These are phyloP conservation scores for Punctoribates punctum DNA, from an alignment of 2,888 invertebrate genomes.

Conservation along the genomic window DNA sequence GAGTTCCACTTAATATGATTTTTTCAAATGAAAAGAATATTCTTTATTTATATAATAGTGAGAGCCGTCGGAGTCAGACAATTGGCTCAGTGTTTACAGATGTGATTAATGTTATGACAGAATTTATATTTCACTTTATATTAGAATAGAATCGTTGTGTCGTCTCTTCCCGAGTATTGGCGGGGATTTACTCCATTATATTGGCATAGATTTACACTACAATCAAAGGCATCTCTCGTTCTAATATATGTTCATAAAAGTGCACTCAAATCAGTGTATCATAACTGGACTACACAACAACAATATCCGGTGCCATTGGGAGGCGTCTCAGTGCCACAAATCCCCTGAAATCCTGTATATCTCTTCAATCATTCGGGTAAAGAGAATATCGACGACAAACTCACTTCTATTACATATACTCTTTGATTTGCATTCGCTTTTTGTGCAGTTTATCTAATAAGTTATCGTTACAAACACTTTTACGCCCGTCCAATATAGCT, in stretches of 20 bases:
- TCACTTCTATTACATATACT: not conserved
- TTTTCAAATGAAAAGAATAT: not conserved
- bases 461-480: not conserved
- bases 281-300: conserved; percentile 25
- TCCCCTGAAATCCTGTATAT: conserved; percentile 17
- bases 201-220: not conserved
- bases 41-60: not conserved
- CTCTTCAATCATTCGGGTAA: conserved; percentile 28
- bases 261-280: conserved; percentile 5
- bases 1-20: no score
- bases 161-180: not conserved
- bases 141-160: not conserved
- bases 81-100: conserved; percentile 4
- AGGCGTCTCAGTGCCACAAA: conserved; percentile 31
- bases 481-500: no score
- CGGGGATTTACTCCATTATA: not conserved
- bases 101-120: conserved; percentile 26
- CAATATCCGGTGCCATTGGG: conserved; percentile 37
- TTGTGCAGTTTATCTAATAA: conserved; percentile 22
- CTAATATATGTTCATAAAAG: not conserved
- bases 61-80: not conserved
- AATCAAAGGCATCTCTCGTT: not conserved
- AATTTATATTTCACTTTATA: conserved; percentile 22
- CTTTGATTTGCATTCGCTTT: not conserved
- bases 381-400: not conserved